phyloP scores from a whole-genome alignment of 2,113 vertebrate species.

The Aspidoscelis tigris region DNA sequence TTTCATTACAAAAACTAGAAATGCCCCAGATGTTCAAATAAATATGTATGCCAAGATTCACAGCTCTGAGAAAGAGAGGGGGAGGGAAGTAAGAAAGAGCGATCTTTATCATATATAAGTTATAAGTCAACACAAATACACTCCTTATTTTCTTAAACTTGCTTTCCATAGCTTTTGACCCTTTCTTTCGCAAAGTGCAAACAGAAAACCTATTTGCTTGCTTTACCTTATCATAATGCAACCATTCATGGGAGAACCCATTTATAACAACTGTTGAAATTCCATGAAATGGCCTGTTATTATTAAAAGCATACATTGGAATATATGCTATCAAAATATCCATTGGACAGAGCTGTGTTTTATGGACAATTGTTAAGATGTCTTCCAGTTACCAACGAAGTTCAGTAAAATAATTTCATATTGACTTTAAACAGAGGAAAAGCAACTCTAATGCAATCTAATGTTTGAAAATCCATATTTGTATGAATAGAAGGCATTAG shows the following conservation, averaged over 20 bases:
- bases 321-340: neutral
- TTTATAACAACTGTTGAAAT: constrained; percentile 51
- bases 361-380: neutral
- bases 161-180: constrained; percentile 21
- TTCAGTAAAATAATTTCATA: neutral
- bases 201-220: constrained; percentile 61
- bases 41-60: constrained; percentile 59
- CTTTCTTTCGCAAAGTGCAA: constrained; percentile 57
- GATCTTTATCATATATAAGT: constrained; percentile 64
- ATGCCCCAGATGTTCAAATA: constrained; percentile 68
- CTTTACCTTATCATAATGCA: constrained; percentile 41
- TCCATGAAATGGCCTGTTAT: neutral
- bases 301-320: fast-evolving
- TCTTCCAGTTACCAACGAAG: neutral
- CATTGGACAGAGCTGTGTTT: neutral
- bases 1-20: constrained; percentile 63
- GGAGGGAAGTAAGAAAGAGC: neutral
- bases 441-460: neutral
- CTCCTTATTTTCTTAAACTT: constrained; percentile 52
- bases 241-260: constrained; percentile 43
- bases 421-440: neutral
- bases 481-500: too few relatives aligned
- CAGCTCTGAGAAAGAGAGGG: constrained; percentile 53
- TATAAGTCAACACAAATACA: constrained; percentile 60
- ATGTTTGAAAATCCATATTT: too few relatives aligned